phyloP scores from a whole-genome alignment of 2,113 vertebrate species.

The Passer domesticus region DNA sequence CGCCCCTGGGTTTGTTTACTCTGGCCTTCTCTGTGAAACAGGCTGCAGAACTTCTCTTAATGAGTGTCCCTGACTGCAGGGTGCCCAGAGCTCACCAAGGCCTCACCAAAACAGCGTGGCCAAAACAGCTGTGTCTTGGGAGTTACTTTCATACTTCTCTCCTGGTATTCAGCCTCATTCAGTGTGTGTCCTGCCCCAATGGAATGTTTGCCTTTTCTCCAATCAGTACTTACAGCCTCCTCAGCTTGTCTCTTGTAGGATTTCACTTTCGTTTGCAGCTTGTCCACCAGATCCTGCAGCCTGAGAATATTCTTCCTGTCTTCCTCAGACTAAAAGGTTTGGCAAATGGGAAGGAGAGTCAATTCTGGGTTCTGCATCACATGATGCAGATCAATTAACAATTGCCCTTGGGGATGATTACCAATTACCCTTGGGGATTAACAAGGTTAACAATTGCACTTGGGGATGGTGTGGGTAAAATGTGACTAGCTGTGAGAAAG shows the following conservation, averaged over 20 bases:
- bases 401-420: background rate
- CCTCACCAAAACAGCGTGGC: background rate
- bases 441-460: background rate
- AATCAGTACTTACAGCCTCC: slow-evolving; percentile 79
- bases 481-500: too few species aligned
- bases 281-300: slow-evolving; percentile 81
- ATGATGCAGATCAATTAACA: background rate
- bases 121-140: rapidly evolving
- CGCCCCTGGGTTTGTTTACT: background rate
- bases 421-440: background rate
- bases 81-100: background rate
- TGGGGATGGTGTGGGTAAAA: background rate
- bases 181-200: too few species aligned
- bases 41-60: background rate
- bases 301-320: slow-evolving; percentile 78
- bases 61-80: background rate
- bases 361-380: background rate
- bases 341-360: background rate
- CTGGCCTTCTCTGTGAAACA: background rate
- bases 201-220: too few species aligned
- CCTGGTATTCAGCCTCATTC: background rate
- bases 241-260: slow-evolving; percentile 91
- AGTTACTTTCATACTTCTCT: background rate
- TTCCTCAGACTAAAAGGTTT: slow-evolving; percentile 66
- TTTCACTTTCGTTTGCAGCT: slow-evolving; percentile 89